These are phyloP conservation scores for Helarctos malayanus DNA, from an alignment of 2,797 vertebrate genomes.

Conservation along the genomic window DNA sequence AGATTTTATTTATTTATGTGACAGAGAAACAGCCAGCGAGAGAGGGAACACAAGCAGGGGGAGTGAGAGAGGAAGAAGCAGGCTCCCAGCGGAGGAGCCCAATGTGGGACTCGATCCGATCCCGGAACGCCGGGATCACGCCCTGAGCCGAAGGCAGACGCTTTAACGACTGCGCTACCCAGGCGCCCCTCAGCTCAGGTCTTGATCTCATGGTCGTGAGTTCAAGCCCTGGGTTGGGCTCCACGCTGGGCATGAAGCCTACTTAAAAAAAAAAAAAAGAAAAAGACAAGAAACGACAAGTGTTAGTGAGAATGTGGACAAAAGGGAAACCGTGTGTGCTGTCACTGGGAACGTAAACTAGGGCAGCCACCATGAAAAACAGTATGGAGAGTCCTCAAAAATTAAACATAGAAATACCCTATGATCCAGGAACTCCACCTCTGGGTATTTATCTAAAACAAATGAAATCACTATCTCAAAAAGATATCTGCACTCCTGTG, in stretches of 20 bases:
- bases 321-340: background rate
- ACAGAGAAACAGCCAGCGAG: too few species aligned
- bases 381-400: background rate
- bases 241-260: background rate
- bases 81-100: too few species aligned
- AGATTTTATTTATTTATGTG: too few species aligned
- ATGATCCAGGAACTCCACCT: background rate
- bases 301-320: background rate
- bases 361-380: too few species aligned
- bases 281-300: background rate
- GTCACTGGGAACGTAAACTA: background rate
- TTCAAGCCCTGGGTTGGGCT: background rate
- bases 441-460: background rate
- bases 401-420: background rate
- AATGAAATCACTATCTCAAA: background rate
- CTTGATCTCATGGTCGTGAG: background rate
- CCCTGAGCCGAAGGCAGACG: too few species aligned
- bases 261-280: background rate
- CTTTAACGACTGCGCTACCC: too few species aligned
- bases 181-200: background rate
- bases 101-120: too few species aligned
- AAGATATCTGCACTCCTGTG: background rate
- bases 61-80: too few species aligned
- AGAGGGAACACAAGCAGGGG: too few species aligned
- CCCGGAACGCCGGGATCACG: too few species aligned